A percentile compares a stretch with the other conserved stretches of the same genome.
phyloP scores from a whole-genome alignment of 2,888 invertebrate species.

The Loripinus fragilis region DNA sequence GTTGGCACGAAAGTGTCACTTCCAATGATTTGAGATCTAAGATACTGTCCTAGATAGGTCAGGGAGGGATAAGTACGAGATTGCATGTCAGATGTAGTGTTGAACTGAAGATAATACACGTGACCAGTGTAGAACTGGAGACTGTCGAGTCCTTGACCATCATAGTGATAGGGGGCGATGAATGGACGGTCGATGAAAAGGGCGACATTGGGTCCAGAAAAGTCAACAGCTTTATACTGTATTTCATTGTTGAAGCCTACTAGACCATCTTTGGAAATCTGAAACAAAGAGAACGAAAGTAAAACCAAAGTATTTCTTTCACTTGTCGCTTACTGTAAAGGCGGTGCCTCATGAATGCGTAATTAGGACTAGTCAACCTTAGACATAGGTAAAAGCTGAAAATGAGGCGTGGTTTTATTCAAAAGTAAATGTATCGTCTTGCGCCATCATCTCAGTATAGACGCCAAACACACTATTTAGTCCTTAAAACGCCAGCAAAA shows the following conservation, averaged over 20 bases:
- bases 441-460: no score
- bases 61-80: conserved; percentile 15
- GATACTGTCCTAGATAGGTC: conserved; percentile 50
- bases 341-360: no score
- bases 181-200: conserved; percentile 63
- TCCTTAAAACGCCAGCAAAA: no score
- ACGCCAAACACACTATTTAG: no score
- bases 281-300: conserved; percentile 26
- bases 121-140: conserved; percentile 1
- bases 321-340: no score
- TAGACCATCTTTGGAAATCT: conserved; percentile 68
- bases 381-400: no score
- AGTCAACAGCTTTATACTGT: conserved; percentile 36
- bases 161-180: conserved; percentile 69
- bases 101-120: background rate
- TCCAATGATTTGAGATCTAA: conserved; percentile 91
- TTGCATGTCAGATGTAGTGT: background rate
- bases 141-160: conserved; percentile 36
- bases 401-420: no score
- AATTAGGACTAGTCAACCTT: no score
- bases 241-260: conserved; percentile 50
- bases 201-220: conserved; percentile 43
- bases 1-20: conserved; percentile 95
- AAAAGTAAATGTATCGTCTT: no score
- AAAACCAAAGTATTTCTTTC: no score